These are phyloP conservation scores for Melanostoma scalare DNA, from an alignment of 2,888 invertebrate genomes.

Conservation along the genomic window DNA sequence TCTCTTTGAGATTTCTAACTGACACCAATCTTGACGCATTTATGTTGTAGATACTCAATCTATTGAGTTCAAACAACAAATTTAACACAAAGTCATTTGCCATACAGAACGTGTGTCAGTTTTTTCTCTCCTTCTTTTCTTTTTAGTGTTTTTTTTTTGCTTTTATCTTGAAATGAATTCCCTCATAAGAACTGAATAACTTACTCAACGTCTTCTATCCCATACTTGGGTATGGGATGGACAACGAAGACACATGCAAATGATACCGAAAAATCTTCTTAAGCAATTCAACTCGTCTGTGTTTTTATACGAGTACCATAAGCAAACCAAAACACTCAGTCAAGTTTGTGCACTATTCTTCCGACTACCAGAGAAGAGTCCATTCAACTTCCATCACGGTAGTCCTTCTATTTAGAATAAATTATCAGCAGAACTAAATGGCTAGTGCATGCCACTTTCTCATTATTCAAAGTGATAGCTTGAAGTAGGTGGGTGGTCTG, in stretches of 20 bases:
- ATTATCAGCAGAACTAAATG: conserved; percentile 63
- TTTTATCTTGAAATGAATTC: no score
- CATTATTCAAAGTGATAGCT: conserved; percentile 71
- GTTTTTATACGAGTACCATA: no score
- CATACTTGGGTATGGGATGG: background rate
- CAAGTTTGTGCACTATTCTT: conserved; percentile 2
- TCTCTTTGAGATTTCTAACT: no score
- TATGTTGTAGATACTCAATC: no score
- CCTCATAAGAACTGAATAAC: background rate
- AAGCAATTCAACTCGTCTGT: conserved; percentile 14
- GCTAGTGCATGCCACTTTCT: conserved; percentile 68
- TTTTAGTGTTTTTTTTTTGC: no score
- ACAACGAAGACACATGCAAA: conserved; percentile 29
- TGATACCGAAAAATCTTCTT: conserved; percentile 13
- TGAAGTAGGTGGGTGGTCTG: conserved; percentile 66
- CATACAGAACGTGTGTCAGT: no score
- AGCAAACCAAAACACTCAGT: conserved; percentile 11
- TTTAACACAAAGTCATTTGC: no score
- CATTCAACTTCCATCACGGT: conserved; percentile 45
- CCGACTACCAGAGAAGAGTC: conserved; percentile 5
- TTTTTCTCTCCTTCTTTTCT: no score
- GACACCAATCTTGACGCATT: no score
- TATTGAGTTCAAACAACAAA: no score
- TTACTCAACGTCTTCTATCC: background rate
- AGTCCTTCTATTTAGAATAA: conserved; percentile 54